These are phyloP conservation scores for Enhydra lutris DNA, from an alignment of 2,113 vertebrate species.

Conservation along the genomic window DNA sequence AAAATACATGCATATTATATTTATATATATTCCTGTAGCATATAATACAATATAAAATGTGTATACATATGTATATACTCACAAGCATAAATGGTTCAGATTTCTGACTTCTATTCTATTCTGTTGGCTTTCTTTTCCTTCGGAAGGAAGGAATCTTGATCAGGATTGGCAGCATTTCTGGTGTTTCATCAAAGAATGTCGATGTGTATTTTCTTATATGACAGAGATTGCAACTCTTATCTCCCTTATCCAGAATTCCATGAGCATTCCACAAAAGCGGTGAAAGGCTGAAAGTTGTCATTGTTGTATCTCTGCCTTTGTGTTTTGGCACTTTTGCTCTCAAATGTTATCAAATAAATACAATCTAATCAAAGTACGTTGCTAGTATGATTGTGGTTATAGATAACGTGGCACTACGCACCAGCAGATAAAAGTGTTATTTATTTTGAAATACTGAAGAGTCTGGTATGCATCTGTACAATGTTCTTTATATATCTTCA, in stretches of 20 bases:
- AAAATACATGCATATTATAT: neutral
- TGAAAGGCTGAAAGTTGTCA: constrained; percentile 3
- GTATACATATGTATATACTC: neutral
- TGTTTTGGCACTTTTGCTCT: constrained; percentile 32
- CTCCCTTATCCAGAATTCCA: constrained; percentile 8
- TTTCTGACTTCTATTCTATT: neutral
- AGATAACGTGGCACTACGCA: neutral
- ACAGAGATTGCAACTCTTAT: constrained; percentile 13
- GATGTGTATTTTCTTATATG: neutral
- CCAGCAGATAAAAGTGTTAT: neutral
- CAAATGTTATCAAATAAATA: constrained; percentile 37
- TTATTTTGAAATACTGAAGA: neutral
- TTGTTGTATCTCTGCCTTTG: constrained; percentile 34
- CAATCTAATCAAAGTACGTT: constrained; percentile 44
- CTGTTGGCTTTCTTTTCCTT: neutral
- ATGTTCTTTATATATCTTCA: neutral
- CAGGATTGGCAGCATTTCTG: neutral
- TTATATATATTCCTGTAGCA: neutral
- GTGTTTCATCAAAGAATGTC: neutral
- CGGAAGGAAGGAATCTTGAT: neutral
- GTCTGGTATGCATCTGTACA: neutral
- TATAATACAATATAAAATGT: neutral
- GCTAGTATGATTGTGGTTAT: neutral
- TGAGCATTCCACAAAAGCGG: neutral
- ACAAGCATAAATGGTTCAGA: neutral